Evolutionary conservation across 2,113 vertebrate species (phyloP).

Genomic region (Melospiza georgiana): DNA sequence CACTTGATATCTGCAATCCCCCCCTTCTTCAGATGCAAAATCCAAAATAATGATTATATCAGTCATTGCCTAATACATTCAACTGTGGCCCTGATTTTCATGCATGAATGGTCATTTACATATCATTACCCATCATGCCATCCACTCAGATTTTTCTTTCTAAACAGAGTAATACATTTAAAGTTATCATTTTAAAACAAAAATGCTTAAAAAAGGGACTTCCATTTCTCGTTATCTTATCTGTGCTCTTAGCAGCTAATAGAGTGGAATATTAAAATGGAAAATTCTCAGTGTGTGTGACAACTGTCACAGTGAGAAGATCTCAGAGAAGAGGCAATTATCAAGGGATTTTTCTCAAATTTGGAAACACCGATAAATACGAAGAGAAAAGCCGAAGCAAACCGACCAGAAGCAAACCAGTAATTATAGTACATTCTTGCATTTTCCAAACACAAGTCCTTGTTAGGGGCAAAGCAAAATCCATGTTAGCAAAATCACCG

Average conservation of each 20-base stretch:
- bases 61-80: conserved; percentile 37
- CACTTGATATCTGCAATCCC: conserved; percentile 37
- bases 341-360: conserved; percentile 43
- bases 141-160: conserved; percentile 33
- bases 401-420: conserved; percentile 20
- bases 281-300: conserved; percentile 22
- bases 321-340: conserved; percentile 18
- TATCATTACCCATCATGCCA: conserved; percentile 52
- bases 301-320: conserved; percentile 27
- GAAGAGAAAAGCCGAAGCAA: not conserved
- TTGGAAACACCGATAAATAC: not conserved
- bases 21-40: conserved; percentile 43
- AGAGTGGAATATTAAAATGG: conserved; percentile 35
- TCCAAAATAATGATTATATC: conserved; percentile 57
- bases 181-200: conserved; percentile 50
- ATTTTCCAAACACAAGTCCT: not conserved
- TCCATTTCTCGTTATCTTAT: conserved; percentile 30
- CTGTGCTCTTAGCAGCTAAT: not conserved
- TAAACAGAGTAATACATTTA: conserved; percentile 48
- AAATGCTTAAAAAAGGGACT: not conserved
- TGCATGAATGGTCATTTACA: conserved; percentile 56
- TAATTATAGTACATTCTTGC: conserved; percentile 2
- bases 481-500: not conserved
- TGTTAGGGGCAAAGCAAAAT: not conserved
- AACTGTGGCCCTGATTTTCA: conserved; percentile 56